Evolutionary conservation across 23 tunicate genomes (phyloP).

Genomic region (Clavelina lepadiformis): DNA sequence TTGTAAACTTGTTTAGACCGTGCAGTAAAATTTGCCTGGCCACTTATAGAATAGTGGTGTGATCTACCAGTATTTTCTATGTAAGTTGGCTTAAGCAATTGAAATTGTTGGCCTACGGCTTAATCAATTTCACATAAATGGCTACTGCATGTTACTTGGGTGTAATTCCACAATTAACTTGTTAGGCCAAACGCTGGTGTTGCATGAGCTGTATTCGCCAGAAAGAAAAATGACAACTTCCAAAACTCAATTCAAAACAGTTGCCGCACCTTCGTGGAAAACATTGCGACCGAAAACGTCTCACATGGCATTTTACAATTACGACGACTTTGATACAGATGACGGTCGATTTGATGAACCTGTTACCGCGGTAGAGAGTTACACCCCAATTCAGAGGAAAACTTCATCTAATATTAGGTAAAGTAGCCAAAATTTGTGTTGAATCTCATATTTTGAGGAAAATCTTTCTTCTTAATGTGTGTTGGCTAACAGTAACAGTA

Average conservation of each 20-base stretch:
- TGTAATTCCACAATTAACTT: too few species aligned
- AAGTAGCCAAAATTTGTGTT: too few species aligned
- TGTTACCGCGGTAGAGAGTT: slow-evolving; percentile 28
- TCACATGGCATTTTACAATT: not conserved
- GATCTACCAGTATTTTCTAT: too few species aligned
- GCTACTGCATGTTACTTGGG: too few species aligned
- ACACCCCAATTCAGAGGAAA: slow-evolving; percentile 18
- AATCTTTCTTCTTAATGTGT: too few species aligned
- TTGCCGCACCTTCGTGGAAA: slow-evolving; percentile 3
- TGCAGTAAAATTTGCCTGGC: not conserved
- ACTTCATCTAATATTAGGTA: slow-evolving; percentile 4
- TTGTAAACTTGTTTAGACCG: too few species aligned
- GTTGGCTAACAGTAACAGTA: too few species aligned
- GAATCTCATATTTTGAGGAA: too few species aligned
- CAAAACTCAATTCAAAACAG: slow-evolving; percentile 14
- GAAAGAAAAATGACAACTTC: slow-evolving; percentile 4
- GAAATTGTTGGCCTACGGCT: too few species aligned
- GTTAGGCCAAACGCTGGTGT: slow-evolving; percentile 15
- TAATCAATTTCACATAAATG: too few species aligned
- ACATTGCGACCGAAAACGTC: slow-evolving; percentile 18
- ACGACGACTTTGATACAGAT: slow-evolving; percentile 4
- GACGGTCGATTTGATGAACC: slow-evolving; percentile 21
- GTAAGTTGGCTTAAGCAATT: too few species aligned
- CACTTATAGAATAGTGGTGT: too few species aligned
- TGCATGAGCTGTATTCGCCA: slow-evolving; percentile 10